Evolutionary conservation across 2,888 invertebrate species (phyloP).

Genomic region (Drosophila picticornis): DNA sequence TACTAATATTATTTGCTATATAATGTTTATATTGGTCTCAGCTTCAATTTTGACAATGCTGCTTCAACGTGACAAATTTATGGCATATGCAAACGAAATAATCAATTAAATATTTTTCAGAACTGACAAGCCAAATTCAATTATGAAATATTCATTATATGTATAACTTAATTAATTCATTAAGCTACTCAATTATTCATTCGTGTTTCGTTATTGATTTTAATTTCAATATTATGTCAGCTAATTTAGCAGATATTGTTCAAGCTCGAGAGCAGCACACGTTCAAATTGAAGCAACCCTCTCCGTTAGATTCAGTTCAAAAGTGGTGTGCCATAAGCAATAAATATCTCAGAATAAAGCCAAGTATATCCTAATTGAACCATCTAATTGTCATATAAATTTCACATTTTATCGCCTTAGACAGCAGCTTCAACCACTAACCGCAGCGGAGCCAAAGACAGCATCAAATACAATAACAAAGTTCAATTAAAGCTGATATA

Average conservation of each 20-base stretch:
- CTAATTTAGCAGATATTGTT: not conserved
- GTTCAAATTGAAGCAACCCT: not conserved
- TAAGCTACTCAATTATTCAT: not conserved
- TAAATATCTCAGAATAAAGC: slow-evolving; percentile 48
- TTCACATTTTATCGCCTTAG: slow-evolving; percentile 52
- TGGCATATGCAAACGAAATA: slow-evolving; percentile 18
- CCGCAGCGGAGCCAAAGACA: slow-evolving; percentile 33
- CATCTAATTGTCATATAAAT: slow-evolving; percentile 71
- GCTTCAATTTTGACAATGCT: slow-evolving; percentile 27
- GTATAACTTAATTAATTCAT: not conserved
- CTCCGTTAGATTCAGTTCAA: not conserved
- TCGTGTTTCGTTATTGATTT: no score
- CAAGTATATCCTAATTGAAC: slow-evolving; percentile 60
- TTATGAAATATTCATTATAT: not conserved
- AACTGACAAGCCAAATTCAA: not conserved
- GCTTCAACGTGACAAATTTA: slow-evolving; percentile 33
- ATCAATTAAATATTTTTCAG: slow-evolving; percentile 8
- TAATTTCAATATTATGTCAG: not conserved
- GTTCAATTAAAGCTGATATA: slow-evolving; percentile 45
- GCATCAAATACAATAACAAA: slow-evolving; percentile 25
- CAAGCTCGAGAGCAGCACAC: not conserved
- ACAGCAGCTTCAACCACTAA: slow-evolving; percentile 26
- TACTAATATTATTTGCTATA: slow-evolving; percentile 19
- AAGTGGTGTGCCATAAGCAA: slow-evolving; percentile 1
- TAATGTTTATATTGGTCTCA: slow-evolving; percentile 15